Conservation (phyloP, 2,888 invertebrate species). For the Lamproptera curius region DNA sequence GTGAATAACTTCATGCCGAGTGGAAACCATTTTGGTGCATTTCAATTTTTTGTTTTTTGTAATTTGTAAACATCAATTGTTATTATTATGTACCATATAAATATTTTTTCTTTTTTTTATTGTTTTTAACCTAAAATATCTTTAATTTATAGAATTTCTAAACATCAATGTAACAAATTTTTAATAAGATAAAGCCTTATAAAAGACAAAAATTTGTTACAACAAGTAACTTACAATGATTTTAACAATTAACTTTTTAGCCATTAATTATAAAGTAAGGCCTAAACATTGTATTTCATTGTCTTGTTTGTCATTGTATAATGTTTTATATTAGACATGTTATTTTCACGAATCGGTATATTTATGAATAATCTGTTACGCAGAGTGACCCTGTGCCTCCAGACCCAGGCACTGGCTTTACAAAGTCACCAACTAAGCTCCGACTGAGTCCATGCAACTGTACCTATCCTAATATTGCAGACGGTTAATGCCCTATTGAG, state of each 20-base stretch:
- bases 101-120: too few species aligned
- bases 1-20: too few species aligned
- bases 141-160: too few species aligned
- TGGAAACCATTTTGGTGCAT: too few species aligned
- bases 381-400: conserved; percentile 49
- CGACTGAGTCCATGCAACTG: conserved; percentile 46
- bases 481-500: conserved; percentile 30
- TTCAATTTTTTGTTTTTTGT: too few species aligned
- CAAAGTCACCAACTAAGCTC: conserved; percentile 56
- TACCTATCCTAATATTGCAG: conserved; percentile 40
- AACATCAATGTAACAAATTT: too few species aligned
- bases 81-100: too few species aligned
- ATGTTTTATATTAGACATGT: too few species aligned
- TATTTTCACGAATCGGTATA: not conserved
- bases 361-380: conserved; percentile 40
- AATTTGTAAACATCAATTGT: too few species aligned
- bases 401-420: conserved; percentile 48
- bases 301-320: not conserved
- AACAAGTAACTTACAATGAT: not conserved
- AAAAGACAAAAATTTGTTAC: not conserved
- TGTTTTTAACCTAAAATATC: too few species aligned
- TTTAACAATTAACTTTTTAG: not conserved
- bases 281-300: not conserved
- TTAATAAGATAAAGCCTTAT: not conserved
- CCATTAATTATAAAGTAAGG: not conserved